Evolutionary conservation across 1,140 invertebrate species (phyloP).

Genomic region (Melipona quadrifasciata): DNA sequence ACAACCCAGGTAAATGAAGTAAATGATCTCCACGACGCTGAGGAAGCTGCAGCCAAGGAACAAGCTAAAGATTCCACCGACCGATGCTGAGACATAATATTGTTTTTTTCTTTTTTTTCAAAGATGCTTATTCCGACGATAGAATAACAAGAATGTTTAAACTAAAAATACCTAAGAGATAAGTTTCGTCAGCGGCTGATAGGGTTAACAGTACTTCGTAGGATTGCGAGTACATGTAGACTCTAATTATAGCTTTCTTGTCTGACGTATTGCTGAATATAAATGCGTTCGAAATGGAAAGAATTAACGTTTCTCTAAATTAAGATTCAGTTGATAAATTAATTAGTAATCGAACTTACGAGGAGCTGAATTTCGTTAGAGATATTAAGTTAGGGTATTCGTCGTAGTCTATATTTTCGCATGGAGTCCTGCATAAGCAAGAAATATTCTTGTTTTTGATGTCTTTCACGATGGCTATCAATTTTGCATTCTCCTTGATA

Average conservation of each 20-base stretch:
- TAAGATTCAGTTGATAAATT: too few species aligned
- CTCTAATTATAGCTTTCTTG: conserved; percentile 4
- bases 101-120: too few species aligned
- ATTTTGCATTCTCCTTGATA: conserved; percentile 2
- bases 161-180: conserved; percentile 44
- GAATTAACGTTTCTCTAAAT: neutral
- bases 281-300: too few species aligned
- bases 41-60: conserved; percentile 65
- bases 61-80: conserved; percentile 64
- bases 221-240: conserved; percentile 37
- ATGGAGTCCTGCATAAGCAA: conserved; percentile 44
- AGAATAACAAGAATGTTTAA: neutral
- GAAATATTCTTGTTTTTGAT: neutral
- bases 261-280: conserved; percentile 11
- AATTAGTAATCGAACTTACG: neutral
- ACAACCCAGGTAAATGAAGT: conserved; percentile 34
- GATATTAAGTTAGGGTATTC: neutral
- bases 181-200: conserved; percentile 41
- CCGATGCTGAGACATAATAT: conserved; percentile 50
- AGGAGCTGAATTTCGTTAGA: neutral
- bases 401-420: conserved; percentile 17
- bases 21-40: conserved; percentile 58
- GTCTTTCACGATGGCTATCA: conserved; percentile 16
- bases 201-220: conserved; percentile 4
- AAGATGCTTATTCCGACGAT: too few species aligned